phyloP scores from a whole-genome alignment of 2,797 vertebrate genomes.

The Acipenser oxyrinchus region DNA sequence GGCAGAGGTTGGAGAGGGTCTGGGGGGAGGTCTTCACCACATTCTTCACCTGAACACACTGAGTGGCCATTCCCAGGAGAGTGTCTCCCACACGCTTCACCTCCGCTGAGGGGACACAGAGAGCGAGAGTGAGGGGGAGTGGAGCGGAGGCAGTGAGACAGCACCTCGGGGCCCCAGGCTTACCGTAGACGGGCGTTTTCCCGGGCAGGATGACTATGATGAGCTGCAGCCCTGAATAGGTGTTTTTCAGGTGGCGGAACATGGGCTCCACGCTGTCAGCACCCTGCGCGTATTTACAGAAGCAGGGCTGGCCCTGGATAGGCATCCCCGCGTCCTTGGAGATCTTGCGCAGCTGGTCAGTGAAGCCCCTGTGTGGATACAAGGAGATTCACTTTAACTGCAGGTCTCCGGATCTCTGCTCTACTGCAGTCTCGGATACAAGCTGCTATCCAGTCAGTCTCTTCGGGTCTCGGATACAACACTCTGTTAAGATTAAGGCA shows the following conservation, averaged over 20 bases:
- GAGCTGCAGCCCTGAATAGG: conserved; percentile 67
- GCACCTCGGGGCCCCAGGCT: conserved; percentile 14
- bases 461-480: no score
- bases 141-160: no score
- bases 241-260: conserved; percentile 72
- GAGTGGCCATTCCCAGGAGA: conserved; percentile 41
- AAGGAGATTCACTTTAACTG: neutral
- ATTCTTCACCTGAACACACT: conserved; percentile 66
- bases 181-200: conserved; percentile 67
- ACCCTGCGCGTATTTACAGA: no score
- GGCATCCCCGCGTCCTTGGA: conserved; percentile 61
- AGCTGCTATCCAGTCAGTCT: no score
- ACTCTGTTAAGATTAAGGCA: no score
- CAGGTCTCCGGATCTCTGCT: no score
- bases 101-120: conserved; percentile 45
- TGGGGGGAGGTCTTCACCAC: conserved; percentile 71
- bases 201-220: conserved; percentile 70
- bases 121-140: no score
- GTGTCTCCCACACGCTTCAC: conserved; percentile 73
- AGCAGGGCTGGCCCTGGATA: no score
- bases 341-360: conserved; percentile 68
- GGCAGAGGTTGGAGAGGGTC: no score
- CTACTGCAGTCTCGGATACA: no score
- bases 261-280: conserved; percentile 65
- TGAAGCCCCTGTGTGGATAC: conserved; percentile 53